Percentiles rank a stretch among this genome's conserved stretches.
Evolutionary conservation across 2,113 vertebrate genomes (phyloP).

Genomic region (Tamias sibiricus): DNA sequence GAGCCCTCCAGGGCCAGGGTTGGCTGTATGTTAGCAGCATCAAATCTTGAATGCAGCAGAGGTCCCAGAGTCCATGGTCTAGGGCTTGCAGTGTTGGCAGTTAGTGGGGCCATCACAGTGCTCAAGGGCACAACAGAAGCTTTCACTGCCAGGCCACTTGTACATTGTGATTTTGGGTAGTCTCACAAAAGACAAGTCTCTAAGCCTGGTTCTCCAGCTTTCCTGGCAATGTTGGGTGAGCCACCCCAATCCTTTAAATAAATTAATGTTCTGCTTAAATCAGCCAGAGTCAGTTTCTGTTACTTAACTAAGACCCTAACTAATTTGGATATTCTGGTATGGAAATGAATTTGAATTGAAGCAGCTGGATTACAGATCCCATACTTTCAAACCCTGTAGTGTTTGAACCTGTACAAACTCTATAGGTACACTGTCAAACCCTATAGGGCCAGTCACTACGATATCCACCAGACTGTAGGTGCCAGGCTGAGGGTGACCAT

Average conservation of each 20-base stretch:
- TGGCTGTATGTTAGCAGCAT: background rate
- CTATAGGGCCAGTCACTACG: background rate
- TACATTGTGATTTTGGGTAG: background rate
- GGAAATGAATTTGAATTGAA: background rate
- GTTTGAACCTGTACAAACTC: background rate
- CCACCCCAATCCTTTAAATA: background rate
- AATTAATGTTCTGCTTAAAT: background rate
- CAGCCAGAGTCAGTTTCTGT: background rate
- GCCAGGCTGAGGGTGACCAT: background rate
- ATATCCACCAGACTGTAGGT: background rate
- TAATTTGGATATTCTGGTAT: background rate
- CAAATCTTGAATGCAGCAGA: too few species aligned
- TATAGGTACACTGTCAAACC: background rate
- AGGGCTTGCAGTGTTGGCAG: too few species aligned
- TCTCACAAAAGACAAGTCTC: background rate
- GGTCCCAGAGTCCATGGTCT: background rate
- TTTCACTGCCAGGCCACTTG: background rate
- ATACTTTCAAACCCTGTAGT: background rate
- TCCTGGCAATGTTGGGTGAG: background rate
- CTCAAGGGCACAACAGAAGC: background rate
- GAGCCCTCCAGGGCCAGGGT: background rate
- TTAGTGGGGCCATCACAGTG: rapidly evolving
- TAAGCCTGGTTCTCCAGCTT: background rate
- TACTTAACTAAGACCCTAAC: background rate
- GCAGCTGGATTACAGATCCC: background rate